Conservation (phyloP, 1,140 invertebrate species). For the Hyles vespertilio region DNA sequence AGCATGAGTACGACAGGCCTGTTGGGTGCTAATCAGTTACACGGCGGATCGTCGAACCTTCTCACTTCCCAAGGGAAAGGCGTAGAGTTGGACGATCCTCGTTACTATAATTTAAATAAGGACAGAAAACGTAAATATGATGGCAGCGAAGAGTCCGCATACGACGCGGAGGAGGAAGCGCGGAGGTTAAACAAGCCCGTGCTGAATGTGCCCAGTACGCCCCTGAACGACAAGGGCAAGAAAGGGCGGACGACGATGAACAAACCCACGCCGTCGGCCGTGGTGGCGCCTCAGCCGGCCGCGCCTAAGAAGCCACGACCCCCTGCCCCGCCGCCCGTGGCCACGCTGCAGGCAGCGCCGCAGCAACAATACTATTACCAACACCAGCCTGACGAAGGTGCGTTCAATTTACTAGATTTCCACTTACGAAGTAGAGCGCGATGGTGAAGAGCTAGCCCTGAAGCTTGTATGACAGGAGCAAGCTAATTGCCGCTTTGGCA, state of each 20-base stretch:
- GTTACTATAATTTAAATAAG: conserved; percentile 85
- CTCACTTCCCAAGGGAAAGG: conserved; percentile 58
- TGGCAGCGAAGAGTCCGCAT: conserved; percentile 79
- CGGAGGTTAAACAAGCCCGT: conserved; percentile 69
- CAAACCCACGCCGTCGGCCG: conserved; percentile 47
- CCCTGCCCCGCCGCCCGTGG: conserved; percentile 67
- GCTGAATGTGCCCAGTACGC: conserved; percentile 76
- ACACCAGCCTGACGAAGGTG: conserved; percentile 75
- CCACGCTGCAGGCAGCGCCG: conserved; percentile 61
- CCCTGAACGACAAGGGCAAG: conserved; percentile 63
- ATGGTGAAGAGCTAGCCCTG: conserved; percentile 76
- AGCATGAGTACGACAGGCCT: conserved; percentile 54
- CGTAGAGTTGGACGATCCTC: conserved; percentile 79
- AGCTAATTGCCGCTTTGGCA: conserved; percentile 60
- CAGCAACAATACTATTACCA: conserved; percentile 76
- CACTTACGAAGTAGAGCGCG: conserved; percentile 76
- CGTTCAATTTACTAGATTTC: conserved; percentile 76
- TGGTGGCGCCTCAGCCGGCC: conserved; percentile 58
- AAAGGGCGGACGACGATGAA: conserved; percentile 49
- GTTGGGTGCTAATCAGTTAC: conserved; percentile 51
- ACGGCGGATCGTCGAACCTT: conserved; percentile 53
- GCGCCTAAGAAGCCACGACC: conserved; percentile 71
- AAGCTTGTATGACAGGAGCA: conserved; percentile 77
- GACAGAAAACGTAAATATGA: conserved; percentile 82
- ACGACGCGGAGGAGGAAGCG: conserved; percentile 79